Conservation (phyloP, 2,888 invertebrate species). For the Uropetala carovei region DNA sequence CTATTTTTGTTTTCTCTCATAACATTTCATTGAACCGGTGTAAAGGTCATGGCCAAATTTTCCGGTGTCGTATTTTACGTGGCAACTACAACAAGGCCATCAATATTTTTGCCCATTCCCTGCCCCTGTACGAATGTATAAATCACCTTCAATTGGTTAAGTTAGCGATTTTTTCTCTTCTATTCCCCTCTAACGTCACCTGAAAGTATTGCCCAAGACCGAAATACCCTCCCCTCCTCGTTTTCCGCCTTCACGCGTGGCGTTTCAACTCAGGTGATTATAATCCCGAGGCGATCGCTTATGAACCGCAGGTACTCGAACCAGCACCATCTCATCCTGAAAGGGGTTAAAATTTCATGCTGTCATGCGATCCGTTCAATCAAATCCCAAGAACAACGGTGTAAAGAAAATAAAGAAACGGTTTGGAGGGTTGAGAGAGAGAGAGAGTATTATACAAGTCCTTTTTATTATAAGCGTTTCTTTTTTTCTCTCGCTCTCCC, state of each 20-base stretch:
- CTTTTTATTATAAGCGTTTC: not conserved
- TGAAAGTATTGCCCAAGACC: too few species aligned
- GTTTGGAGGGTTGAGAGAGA: not conserved
- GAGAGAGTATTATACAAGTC: conserved; percentile 40
- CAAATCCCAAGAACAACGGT: conserved; percentile 25
- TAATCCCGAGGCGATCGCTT: not conserved
- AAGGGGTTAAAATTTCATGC: conserved; percentile 56
- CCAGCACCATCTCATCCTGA: not conserved
- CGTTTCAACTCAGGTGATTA: not conserved
- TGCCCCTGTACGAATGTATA: too few species aligned
- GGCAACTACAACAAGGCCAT: too few species aligned
- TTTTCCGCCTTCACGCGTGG: not conserved
- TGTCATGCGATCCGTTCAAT: conserved; percentile 61
- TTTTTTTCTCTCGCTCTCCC: not conserved
- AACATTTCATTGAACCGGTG: too few species aligned
- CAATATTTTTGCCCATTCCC: too few species aligned
- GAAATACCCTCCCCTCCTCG: not conserved
- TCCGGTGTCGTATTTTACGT: too few species aligned
- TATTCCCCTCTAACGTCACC: too few species aligned
- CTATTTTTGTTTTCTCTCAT: too few species aligned
- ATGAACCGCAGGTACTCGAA: conserved; percentile 32
- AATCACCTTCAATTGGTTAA: too few species aligned
- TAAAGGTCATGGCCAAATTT: too few species aligned
- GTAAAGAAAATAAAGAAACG: conserved; percentile 11
- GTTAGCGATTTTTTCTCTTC: too few species aligned